phyloP scores from a whole-genome alignment of 1,140 invertebrate genomes.

The Pachypeltis micranthus region DNA sequence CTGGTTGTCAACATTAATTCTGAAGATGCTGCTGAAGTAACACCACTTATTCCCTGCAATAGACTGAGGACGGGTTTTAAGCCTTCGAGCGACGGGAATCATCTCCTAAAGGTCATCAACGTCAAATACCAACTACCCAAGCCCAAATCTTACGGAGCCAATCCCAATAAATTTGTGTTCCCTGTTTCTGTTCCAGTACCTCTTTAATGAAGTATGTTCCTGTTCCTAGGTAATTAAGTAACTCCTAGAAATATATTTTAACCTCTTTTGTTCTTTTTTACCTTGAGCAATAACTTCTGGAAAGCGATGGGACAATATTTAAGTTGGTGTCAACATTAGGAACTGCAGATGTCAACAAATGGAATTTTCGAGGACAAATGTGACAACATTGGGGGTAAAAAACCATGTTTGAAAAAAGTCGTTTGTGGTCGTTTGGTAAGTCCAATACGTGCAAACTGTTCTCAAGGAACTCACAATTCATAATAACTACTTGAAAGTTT shows the following conservation, averaged over 20 bases:
- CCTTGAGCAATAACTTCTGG: not conserved
- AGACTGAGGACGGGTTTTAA: too few relatives aligned
- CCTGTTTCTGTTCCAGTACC: not conserved
- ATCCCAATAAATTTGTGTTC: not conserved
- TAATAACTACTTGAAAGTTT: too few relatives aligned
- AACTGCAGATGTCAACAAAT: not conserved
- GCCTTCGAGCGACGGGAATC: too few relatives aligned
- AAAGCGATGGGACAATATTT: not conserved
- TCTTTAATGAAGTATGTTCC: not conserved
- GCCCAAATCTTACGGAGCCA: too few relatives aligned
- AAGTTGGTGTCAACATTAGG: not conserved
- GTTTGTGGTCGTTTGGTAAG: too few relatives aligned
- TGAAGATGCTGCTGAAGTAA: too few relatives aligned
- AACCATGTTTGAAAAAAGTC: too few relatives aligned
- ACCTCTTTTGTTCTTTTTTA: not conserved
- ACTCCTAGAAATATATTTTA: not conserved
- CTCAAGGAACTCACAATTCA: too few relatives aligned
- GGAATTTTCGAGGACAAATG: not conserved
- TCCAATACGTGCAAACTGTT: too few relatives aligned
- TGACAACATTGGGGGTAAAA: not conserved
- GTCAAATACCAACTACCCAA: not conserved
- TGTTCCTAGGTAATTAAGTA: not conserved
- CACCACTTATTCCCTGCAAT: too few relatives aligned
- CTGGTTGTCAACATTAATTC: too few relatives aligned
- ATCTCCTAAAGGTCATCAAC: not conserved